Base-by-base conservation (phyloP, 2,888 invertebrate genomes). In the Xestobium rufovillosum region DNA sequence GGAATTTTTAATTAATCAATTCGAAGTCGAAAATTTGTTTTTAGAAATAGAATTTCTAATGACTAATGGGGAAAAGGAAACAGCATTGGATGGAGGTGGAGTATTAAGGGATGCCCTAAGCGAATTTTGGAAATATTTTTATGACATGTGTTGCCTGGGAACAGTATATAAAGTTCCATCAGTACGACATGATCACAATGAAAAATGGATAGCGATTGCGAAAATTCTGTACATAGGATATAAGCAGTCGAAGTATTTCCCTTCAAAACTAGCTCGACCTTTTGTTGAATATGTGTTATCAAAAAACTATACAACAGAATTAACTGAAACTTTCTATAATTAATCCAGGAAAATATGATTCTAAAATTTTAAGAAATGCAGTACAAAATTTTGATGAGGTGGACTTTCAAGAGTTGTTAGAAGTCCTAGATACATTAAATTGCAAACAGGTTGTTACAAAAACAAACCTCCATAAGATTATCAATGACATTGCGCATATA, bases 61-160 rank as follows among this genome's bases (percentile, higher is more conserved):
- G n/a, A 28, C 37, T 10, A 41, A 41, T 38, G 38, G 43, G 3
- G 14, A 6, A 15, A 41, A 41, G 14, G 40, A 44, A 33, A 17
- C 17, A 26, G 44, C 36, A 14, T 35, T 31, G 28, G 41, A 41
- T 34, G 39, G 36, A n/a, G n/a, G n/a, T n/a, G n/a, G n/a, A n/a
- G n/a, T n/a, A n/a, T n/a, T n/a, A n/a, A n/a, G n/a, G n/a, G 44
- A 44, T 39, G 44, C 41, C 2, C 39, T 44, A 9, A 36, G 39
- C 14, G 41, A 44, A 36, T 44, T 33, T 28, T 41, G 41, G 44
- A 19, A 15, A 16, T 29, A 32, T n/a, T 44, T 43, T 36, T 41
- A 34, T 30, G 28, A 37, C 14, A 17, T 15, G n/a, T n/a, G 27
- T 12, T 38, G 36, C 31, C 25, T 34, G 14, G 38, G 41, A 14